A percentile compares a stretch with the other conserved stretches of the same genome.
Conservation (phyloP, 2,113 vertebrate genomes). For the Ceuthmochares aereus region DNA sequence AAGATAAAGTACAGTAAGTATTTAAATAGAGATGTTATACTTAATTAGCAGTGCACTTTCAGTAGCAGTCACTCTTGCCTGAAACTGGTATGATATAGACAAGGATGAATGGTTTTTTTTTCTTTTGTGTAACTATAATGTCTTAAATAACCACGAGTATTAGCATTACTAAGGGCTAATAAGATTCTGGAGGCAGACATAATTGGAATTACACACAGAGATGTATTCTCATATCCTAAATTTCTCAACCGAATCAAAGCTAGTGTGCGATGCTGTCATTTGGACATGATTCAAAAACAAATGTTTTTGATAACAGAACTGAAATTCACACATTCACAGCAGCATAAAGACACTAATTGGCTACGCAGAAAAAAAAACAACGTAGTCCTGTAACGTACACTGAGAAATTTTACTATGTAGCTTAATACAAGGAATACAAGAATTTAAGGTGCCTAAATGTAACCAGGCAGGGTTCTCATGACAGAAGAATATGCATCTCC, state of each 20-base stretch:
- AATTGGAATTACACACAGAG: not conserved
- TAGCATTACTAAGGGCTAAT: not conserved
- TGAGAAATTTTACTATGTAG: not conserved
- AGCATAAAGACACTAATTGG: not conserved
- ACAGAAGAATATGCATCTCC: not conserved
- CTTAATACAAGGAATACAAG: not conserved
- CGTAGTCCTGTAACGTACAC: not conserved
- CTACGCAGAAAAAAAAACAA: not conserved
- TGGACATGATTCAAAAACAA: not conserved
- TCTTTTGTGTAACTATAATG: not conserved
- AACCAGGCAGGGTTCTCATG: not conserved
- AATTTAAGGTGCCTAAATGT: not conserved
- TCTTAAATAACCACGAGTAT: not conserved
- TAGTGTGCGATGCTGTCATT: not conserved
- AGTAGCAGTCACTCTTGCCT: not conserved
- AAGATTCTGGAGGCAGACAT: not conserved
- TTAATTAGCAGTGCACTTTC: not conserved
- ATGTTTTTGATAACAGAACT: not conserved
- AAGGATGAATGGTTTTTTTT: fast-evolving
- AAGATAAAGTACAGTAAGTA: not conserved
- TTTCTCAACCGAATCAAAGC: not conserved
- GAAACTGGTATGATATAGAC: not conserved
- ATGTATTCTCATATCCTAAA: not conserved
- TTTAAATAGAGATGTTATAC: not conserved
- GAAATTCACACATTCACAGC: not conserved